Evolutionary conservation across 1,140 invertebrate genomes (phyloP).

Genomic region (Plutomurus gul): DNA sequence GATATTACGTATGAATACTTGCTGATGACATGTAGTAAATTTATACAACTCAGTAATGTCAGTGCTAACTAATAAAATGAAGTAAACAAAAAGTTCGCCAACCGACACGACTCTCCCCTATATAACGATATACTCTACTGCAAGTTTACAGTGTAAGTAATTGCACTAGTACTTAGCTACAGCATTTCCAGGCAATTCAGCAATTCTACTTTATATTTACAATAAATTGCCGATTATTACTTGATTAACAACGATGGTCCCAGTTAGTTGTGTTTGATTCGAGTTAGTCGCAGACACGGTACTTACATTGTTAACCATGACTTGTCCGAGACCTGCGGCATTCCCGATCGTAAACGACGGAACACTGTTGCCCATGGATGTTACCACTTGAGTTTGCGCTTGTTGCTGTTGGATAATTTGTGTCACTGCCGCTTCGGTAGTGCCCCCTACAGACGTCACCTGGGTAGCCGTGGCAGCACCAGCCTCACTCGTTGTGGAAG

Average conservation of each 20-base stretch:
- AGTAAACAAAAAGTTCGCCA: too few species aligned
- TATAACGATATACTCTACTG: too few species aligned
- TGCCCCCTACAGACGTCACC: slow-evolving; percentile 1
- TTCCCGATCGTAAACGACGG: slow-evolving; percentile 46
- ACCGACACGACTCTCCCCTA: too few species aligned
- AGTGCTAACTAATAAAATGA: too few species aligned
- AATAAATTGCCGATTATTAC: slow-evolving; percentile 35
- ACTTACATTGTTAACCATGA: slow-evolving; percentile 46
- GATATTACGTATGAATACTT: too few species aligned
- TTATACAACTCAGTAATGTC: too few species aligned
- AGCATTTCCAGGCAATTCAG: neutral
- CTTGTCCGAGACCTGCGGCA: slow-evolving; percentile 42
- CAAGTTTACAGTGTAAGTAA: too few species aligned
- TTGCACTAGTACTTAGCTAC: too few species aligned
- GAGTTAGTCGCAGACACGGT: slow-evolving; percentile 20
- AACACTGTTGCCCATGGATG: slow-evolving; percentile 32
- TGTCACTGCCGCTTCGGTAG: neutral
- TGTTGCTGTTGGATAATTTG: slow-evolving; percentile 47
- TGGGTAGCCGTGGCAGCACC: neutral
- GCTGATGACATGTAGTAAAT: too few species aligned
- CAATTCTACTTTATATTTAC: slow-evolving; percentile 1
- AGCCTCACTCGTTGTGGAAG: slow-evolving; percentile 6
- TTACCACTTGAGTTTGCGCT: slow-evolving; percentile 17
- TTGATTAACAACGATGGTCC: slow-evolving; percentile 53
- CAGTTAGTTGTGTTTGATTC: slow-evolving; percentile 47